Evolutionary conservation across 2,888 invertebrate genomes (phyloP).

Genomic region (Furcula furcula): DNA sequence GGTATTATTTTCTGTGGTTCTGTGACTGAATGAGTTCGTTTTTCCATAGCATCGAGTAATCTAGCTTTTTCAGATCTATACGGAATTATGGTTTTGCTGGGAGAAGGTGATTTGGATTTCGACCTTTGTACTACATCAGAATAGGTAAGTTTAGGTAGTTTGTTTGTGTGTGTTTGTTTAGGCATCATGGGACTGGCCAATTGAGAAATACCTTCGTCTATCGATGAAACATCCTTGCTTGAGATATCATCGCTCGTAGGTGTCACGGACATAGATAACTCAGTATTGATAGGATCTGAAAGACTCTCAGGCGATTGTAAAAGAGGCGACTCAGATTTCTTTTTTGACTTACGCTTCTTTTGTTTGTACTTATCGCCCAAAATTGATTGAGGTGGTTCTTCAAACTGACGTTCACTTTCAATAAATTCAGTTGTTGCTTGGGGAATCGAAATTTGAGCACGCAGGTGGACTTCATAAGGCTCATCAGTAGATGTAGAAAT

Average conservation of each 20-base stretch:
- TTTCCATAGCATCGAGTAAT: conserved; percentile 61
- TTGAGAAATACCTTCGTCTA: conserved; percentile 75
- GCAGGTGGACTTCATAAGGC: conserved; percentile 83
- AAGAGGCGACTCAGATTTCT: conserved; percentile 59
- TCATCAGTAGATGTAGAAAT: conserved; percentile 78
- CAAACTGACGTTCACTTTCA: conserved; percentile 58
- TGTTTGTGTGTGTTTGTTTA: conserved; percentile 36
- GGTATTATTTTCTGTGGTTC: conserved; percentile 45
- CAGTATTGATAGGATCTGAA: conserved; percentile 75
- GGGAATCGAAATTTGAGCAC: conserved; percentile 81
- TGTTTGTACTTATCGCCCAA: conserved; percentile 60
- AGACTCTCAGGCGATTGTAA: conserved; percentile 69
- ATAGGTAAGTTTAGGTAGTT: conserved; percentile 62
- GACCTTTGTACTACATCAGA: conserved; percentile 76
- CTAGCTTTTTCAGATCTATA: conserved; percentile 59
- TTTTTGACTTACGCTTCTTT: conserved; percentile 65
- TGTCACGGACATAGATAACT: conserved; percentile 68
- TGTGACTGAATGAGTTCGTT: conserved; percentile 55
- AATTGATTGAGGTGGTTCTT: conserved; percentile 51
- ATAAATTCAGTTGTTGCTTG: conserved; percentile 63
- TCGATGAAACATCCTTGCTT: conserved; percentile 62
- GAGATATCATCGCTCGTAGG: conserved; percentile 72
- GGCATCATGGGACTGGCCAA: conserved; percentile 50
- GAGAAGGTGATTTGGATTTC: conserved; percentile 76
- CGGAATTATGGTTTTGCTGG: conserved; percentile 52